Conservation (phyloP, 2,888 invertebrate species). For the Hirtodrosophila histrioides region DNA sequence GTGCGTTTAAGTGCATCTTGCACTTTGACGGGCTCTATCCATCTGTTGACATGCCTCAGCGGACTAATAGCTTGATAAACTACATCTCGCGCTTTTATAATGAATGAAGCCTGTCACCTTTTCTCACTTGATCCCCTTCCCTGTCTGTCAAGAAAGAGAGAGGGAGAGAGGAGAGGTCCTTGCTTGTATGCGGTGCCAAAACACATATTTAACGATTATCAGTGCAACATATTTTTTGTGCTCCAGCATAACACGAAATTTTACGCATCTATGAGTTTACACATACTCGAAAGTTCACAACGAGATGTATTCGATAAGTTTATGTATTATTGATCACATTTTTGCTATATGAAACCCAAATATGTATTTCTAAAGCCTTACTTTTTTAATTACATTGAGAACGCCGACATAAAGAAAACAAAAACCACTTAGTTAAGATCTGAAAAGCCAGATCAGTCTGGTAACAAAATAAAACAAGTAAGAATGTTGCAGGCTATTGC, state of each 20-base stretch:
- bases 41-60: conserved; percentile 32
- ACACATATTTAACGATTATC: conserved; percentile 37
- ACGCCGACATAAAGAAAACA: too few species aligned
- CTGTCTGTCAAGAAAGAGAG: too few species aligned
- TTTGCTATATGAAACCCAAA: neutral
- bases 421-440: too few species aligned
- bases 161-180: too few species aligned
- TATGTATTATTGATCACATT: too few species aligned
- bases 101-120: conserved; percentile 41
- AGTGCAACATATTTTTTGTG: conserved; percentile 13
- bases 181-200: conserved; percentile 26
- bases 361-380: too few species aligned
- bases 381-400: too few species aligned
- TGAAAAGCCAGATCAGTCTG: too few species aligned
- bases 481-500: too few species aligned
- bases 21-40: conserved; percentile 51
- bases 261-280: neutral
- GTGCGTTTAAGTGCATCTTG: conserved; percentile 63
- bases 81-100: conserved; percentile 61
- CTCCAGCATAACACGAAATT: neutral
- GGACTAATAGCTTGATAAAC: conserved; percentile 74
- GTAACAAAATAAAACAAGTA: too few species aligned
- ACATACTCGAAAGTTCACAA: neutral
- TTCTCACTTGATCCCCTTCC: too few species aligned
- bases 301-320: neutral